These are phyloP conservation scores for Herpailurus yagouaroundi DNA, from an alignment of 2,113 vertebrate genomes.

Conservation along the genomic window DNA sequence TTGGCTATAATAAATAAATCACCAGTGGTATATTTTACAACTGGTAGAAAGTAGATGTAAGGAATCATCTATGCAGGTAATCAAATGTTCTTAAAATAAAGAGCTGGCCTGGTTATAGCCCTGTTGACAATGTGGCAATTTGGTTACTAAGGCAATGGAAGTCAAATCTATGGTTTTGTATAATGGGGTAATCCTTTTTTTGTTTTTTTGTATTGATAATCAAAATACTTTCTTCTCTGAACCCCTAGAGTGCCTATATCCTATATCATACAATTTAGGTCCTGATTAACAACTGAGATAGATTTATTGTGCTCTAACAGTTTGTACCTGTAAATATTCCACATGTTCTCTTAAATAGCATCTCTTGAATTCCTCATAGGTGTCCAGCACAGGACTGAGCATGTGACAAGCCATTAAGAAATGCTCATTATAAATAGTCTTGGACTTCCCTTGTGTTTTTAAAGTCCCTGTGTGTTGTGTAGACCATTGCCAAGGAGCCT, in stretches of 20 bases:
- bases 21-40: background rate
- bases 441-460: background rate
- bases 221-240: slow-evolving; percentile 8
- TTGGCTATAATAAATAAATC: background rate
- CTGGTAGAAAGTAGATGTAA: background rate
- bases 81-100: background rate
- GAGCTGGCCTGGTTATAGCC: background rate
- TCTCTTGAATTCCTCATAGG: background rate
- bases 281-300: background rate
- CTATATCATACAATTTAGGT: background rate
- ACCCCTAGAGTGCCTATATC: background rate
- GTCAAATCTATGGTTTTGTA: background rate
- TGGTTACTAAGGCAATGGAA: background rate
- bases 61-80: background rate
- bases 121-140: background rate
- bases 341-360: background rate
- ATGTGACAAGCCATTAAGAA: background rate
- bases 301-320: background rate
- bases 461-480: background rate
- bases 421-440: background rate
- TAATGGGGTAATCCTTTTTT: background rate
- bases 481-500: background rate
- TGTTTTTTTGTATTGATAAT: background rate
- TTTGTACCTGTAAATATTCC: background rate
- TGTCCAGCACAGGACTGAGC: background rate